Conservation (phyloP, 1,140 invertebrate species). For the Manduca sexta region DNA sequence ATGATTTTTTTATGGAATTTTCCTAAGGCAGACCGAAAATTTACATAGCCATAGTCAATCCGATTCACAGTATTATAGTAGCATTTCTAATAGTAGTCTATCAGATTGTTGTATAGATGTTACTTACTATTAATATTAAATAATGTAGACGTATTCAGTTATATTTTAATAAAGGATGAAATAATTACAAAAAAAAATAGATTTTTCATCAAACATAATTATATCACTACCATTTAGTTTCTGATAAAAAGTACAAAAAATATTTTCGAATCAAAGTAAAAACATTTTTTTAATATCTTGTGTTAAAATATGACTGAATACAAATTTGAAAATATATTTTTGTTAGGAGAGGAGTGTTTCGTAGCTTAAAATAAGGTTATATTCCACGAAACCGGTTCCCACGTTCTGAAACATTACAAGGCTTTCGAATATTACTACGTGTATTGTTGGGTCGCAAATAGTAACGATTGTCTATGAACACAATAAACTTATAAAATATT, state of each 20-base stretch:
- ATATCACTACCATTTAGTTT: too few species aligned
- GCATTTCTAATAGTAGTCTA: constrained; percentile 1
- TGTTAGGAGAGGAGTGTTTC: constrained; percentile 5
- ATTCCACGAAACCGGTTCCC: not conserved
- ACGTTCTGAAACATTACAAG: not conserved
- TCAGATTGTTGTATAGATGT: constrained; percentile 1
- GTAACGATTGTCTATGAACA: constrained; percentile 2
- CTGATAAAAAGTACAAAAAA: too few species aligned
- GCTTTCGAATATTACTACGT: constrained; percentile 5
- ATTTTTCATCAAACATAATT: too few species aligned
- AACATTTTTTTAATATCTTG: not conserved
- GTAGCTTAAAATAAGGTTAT: not conserved
- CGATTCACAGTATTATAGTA: constrained; percentile 2
- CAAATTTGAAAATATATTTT: constrained; percentile 10
- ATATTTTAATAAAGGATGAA: not conserved
- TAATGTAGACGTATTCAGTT: constrained; percentile 4
- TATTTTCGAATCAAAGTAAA: not conserved
- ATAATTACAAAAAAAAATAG: not conserved
- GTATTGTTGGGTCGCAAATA: constrained; percentile 3
- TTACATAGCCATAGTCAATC: not conserved
- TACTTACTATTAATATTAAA: not conserved
- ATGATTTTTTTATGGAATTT: too few species aligned
- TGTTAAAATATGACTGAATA: not conserved
- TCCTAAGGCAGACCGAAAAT: too few species aligned
- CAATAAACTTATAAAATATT: not conserved